phyloP scores from a whole-genome alignment of 2,888 invertebrate genomes.

The Latrodectus elegans region DNA sequence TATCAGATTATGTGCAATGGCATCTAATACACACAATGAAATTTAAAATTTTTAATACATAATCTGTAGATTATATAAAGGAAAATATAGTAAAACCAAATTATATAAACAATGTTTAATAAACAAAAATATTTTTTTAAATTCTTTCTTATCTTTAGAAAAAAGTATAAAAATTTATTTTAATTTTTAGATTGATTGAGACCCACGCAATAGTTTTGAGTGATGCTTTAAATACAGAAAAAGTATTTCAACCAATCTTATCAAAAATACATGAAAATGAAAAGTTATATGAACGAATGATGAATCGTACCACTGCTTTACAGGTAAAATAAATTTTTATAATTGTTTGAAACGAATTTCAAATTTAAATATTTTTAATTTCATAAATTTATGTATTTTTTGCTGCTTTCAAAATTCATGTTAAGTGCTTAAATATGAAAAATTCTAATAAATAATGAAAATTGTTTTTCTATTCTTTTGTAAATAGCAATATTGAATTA shows the following conservation, averaged over 20 bases:
- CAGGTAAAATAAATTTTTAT: conserved; percentile 71
- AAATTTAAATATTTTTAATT: too few relatives aligned
- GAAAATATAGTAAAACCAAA: background rate
- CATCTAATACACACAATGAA: too few relatives aligned
- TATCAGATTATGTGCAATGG: too few relatives aligned
- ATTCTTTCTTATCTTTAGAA: background rate
- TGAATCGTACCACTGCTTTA: conserved; percentile 72
- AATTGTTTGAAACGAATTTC: too few relatives aligned
- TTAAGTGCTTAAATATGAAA: too few relatives aligned
- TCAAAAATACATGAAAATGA: conserved; percentile 69
- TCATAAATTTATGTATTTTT: too few relatives aligned
- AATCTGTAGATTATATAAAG: too few relatives aligned
- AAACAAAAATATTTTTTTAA: background rate
- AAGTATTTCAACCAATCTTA: conserved; percentile 62
- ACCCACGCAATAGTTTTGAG: conserved; percentile 62
- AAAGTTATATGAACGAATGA: conserved; percentile 72
- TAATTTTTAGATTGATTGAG: conserved; percentile 48
- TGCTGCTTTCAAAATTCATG: too few relatives aligned
- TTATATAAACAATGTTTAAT: background rate
- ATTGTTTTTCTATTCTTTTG: too few relatives aligned
- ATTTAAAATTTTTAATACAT: too few relatives aligned
- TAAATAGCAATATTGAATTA: too few relatives aligned
- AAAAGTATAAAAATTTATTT: background rate
- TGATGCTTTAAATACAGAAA: conserved; percentile 68
- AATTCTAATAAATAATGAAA: too few relatives aligned